Conservation (phyloP, 2,888 invertebrate species). For the Agrochola lychnidis region DNA sequence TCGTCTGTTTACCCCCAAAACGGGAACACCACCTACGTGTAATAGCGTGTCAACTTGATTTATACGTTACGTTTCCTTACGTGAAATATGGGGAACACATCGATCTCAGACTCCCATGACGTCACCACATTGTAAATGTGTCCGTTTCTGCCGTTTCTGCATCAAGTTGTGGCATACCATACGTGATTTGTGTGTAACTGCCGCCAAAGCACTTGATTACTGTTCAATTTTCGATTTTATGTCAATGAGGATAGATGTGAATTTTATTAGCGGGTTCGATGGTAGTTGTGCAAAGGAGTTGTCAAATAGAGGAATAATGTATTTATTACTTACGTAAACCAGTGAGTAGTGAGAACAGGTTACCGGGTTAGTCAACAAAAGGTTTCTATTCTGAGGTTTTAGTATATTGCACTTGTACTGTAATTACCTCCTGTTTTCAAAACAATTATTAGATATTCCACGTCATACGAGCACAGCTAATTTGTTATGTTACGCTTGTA, state of each 20-base stretch:
- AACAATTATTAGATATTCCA: slow-evolving; percentile 31
- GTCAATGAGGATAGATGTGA: slow-evolving; percentile 19
- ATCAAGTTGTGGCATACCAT: slow-evolving; percentile 55
- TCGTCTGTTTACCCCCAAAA: slow-evolving; percentile 37
- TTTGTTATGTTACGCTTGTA: slow-evolving; percentile 14
- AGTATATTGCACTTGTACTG: slow-evolving; percentile 18
- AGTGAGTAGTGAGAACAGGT: slow-evolving; percentile 31
- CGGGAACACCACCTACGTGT: slow-evolving; percentile 33
- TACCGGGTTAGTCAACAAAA: slow-evolving; percentile 47
- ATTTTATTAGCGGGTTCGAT: slow-evolving; percentile 4
- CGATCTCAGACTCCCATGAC: slow-evolving; percentile 52
- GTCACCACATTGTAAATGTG: slow-evolving; percentile 58
- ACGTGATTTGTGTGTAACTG: slow-evolving; percentile 37
- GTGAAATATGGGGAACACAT: slow-evolving; percentile 42
- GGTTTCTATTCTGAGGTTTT: slow-evolving; percentile 53
- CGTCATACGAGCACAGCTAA: slow-evolving; percentile 41
- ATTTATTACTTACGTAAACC: slow-evolving; percentile 34
- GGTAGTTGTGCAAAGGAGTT: slow-evolving; percentile 17
- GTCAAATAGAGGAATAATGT: slow-evolving; percentile 56
- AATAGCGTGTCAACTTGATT: slow-evolving; percentile 59
- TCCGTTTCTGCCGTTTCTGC: slow-evolving; percentile 38
- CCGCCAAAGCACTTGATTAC: slow-evolving; percentile 2
- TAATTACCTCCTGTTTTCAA: slow-evolving; percentile 39
- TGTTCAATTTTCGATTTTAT: slow-evolving; percentile 48
- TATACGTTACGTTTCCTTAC: slow-evolving; percentile 56